Conservation (phyloP, 2,888 invertebrate genomes). For the Abrostola triplasia region DNA sequence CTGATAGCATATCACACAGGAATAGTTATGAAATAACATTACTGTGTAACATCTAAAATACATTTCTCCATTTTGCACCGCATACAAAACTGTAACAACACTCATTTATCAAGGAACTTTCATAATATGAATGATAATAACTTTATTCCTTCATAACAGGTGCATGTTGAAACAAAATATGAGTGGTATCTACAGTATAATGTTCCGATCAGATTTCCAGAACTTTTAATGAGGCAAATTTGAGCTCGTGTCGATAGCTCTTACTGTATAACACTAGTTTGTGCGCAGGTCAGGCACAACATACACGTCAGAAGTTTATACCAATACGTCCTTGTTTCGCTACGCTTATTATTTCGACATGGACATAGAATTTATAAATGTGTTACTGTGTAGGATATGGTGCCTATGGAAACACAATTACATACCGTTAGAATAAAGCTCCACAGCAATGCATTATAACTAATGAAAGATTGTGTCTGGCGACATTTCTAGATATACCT, state of each 20-base stretch:
- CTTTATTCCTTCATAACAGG: slow-evolving; percentile 62
- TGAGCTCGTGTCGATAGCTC: slow-evolving; percentile 59
- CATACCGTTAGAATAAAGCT: too few relatives aligned
- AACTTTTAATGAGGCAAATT: slow-evolving; percentile 74
- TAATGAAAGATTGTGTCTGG: too few relatives aligned
- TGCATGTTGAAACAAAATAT: slow-evolving; percentile 37
- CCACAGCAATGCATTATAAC: too few relatives aligned
- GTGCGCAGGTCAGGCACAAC: slow-evolving; percentile 9
- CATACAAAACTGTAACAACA: slow-evolving; percentile 72
- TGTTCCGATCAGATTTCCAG: slow-evolving; percentile 51
- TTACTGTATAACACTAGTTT: slow-evolving; percentile 32
- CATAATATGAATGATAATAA: slow-evolving; percentile 78
- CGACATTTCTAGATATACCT: too few relatives aligned
- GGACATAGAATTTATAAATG: neutral
- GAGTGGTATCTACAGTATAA: slow-evolving; percentile 29
- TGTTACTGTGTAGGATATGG: too few relatives aligned
- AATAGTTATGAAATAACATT: slow-evolving; percentile 15
- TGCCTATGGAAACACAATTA: too few relatives aligned
- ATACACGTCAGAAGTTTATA: neutral
- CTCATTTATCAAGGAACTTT: slow-evolving; percentile 81
- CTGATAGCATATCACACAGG: neutral
- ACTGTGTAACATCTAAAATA: slow-evolving; percentile 61
- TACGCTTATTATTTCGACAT: neutral
- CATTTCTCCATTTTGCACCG: slow-evolving; percentile 67
- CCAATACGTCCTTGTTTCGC: neutral